A percentile compares a stretch with the other conserved stretches of the same genome.
Evolutionary conservation across 2,797 vertebrate species (phyloP).

Genomic region (Brachyrhaphis roseni): DNA sequence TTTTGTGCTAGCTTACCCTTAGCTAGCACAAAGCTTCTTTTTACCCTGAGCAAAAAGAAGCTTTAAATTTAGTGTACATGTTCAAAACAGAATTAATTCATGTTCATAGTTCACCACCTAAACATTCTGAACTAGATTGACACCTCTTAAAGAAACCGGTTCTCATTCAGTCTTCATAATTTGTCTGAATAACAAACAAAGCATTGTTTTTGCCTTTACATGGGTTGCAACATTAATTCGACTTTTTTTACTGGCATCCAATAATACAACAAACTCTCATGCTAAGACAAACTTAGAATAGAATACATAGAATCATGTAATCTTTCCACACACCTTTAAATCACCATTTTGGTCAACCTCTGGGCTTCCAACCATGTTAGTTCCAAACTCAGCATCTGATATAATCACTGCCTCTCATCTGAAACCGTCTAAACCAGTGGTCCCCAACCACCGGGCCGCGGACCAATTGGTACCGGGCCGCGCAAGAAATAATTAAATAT

Average conservation of each 20-base stretch:
- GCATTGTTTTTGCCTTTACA: background rate
- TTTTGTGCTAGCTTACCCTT: background rate
- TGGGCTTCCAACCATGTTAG: background rate
- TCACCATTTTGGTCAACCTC: background rate
- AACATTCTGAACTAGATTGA: background rate
- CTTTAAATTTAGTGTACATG: background rate
- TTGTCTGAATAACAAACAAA: background rate
- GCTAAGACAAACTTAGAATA: too few species aligned
- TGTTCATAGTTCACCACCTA: background rate
- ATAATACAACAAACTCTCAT: background rate
- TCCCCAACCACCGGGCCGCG: too few species aligned
- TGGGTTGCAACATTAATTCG: too few species aligned
- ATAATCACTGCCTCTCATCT: background rate
- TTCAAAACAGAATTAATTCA: background rate
- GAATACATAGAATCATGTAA: too few species aligned
- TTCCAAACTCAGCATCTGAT: background rate
- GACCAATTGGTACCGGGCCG: too few species aligned
- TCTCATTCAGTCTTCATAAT: background rate
- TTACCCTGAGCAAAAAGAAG: background rate
- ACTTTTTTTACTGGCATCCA: too few species aligned
- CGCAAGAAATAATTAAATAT: too few species aligned
- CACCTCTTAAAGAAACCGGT: background rate
- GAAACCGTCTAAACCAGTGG: too few species aligned
- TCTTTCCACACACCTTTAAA: background rate
- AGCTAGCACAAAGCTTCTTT: too few species aligned